Conservation (phyloP, 2,888 invertebrate genomes). For the Hirtodrosophila alboralis region DNA sequence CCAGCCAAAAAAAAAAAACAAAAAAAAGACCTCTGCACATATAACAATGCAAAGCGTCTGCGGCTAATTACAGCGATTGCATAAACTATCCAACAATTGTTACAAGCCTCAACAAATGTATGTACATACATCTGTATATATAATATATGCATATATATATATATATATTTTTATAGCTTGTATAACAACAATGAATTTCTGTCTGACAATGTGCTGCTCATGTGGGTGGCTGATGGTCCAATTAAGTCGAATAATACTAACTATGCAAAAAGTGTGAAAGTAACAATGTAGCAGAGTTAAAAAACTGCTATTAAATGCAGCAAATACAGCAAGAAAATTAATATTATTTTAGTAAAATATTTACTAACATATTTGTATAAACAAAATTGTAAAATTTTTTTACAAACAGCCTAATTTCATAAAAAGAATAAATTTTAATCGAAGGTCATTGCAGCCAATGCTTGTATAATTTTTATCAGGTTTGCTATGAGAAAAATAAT, state of each 20-base stretch:
- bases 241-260: slow-evolving; percentile 4
- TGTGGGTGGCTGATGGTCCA: slow-evolving; percentile 23
- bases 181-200: slow-evolving; percentile 20
- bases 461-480: too few relatives aligned
- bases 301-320: too few relatives aligned
- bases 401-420: too few relatives aligned
- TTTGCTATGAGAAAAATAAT: too few relatives aligned
- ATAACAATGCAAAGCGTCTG: slow-evolving; percentile 62
- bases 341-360: too few relatives aligned
- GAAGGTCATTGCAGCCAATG: too few relatives aligned
- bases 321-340: too few relatives aligned
- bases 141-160: slow-evolving; percentile 20
- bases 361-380: too few relatives aligned
- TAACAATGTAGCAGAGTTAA: neutral
- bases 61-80: slow-evolving; percentile 72
- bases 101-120: slow-evolving; percentile 8
- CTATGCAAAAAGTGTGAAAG: slow-evolving; percentile 15
- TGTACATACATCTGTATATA: slow-evolving; percentile 7
- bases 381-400: too few relatives aligned
- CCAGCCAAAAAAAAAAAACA: too few relatives aligned
- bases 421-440: too few relatives aligned
- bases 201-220: slow-evolving; percentile 12
- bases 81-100: slow-evolving; percentile 48
- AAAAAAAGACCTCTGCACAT: slow-evolving; percentile 30
- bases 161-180: slow-evolving; percentile 10